Evolutionary conservation across 2,797 vertebrate species (phyloP), one percentile per base, ranked within the genome.

Genomic region (Helarctos malayanus): DNA sequence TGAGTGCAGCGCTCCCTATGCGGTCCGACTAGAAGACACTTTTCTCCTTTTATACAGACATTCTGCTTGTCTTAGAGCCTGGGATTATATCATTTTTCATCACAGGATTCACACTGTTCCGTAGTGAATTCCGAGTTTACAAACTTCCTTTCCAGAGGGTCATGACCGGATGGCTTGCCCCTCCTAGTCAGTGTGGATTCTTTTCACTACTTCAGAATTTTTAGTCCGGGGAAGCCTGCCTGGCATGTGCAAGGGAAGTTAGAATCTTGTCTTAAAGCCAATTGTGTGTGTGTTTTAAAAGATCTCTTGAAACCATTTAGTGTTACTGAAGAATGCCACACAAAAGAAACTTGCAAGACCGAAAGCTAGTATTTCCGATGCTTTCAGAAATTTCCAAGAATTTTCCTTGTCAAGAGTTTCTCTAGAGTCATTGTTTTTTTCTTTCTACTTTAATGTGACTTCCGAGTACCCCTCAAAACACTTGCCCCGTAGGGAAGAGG

Each of bases 381-480:
- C 61, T 93, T 97, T 97, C 65, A 83, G 23, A 63, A 93, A 83
- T 65, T 92, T 94, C 15, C 38, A 85, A 88, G 73, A 93, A 86
- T 75, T 90, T 93, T 75, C 25, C 16, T 76, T 61, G 41, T 91
- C 25, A 79, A 73, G 41, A 84, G 87, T 87, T 93, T 93, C 80
- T 88, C 47, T 94, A 52, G 75, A 92, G 94, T 92, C 21, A 38
- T 94, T 82, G 14, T 59, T 97, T 75, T 95, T 68, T 97, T 61
- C 41, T 83, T 89, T 84, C 91, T 68, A 54, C 32, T 94, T 91
- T 32, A 57, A 3, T 54, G 3, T 56, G 71, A 68, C 41, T 86
- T 73, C 45, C 18, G 92, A 90, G 41, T 94, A 75, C 16, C 65
- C n/a, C 9, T 45, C 23, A 71, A 90, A 90, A 90, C 82, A 87